Evolutionary conservation across 2,797 vertebrate genomes (phyloP).

Genomic region (Natrix natrix): DNA sequence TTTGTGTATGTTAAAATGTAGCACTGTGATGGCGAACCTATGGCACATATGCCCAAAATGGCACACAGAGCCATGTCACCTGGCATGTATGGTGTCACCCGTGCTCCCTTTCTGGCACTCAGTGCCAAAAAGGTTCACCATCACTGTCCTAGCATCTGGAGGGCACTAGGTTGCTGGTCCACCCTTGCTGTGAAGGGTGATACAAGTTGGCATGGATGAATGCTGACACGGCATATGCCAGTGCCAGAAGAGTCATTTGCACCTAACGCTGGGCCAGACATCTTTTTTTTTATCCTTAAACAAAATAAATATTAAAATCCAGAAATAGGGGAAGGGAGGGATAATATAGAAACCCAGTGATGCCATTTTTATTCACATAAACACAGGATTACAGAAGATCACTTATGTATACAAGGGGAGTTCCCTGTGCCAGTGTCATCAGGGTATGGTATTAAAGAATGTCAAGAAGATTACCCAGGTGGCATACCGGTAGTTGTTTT

Average conservation of each 20-base stretch:
- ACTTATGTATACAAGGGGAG: conserved; percentile 10
- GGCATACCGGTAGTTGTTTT: not conserved
- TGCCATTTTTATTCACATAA: not conserved
- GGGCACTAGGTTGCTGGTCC: not conserved
- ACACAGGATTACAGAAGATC: not conserved
- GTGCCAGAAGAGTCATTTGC: not conserved
- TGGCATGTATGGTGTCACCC: too few relatives aligned
- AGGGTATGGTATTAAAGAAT: not conserved
- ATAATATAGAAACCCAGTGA: not conserved
- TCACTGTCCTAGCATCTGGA: not conserved
- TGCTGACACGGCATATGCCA: not conserved
- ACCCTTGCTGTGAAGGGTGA: not conserved
- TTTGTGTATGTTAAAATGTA: not conserved
- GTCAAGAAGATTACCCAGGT: not conserved
- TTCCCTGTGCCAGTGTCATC: not conserved
- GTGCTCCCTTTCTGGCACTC: too few relatives aligned
- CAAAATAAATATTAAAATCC: not conserved
- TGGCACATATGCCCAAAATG: too few relatives aligned
- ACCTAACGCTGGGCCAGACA: not conserved
- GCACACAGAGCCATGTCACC: too few relatives aligned
- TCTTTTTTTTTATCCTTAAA: not conserved
- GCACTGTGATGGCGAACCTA: too few relatives aligned
- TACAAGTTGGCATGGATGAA: not conserved
- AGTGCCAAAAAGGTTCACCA: too few relatives aligned
- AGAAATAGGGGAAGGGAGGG: not conserved